phyloP scores from a whole-genome alignment of 2,797 vertebrate genomes.

The Pipistrellus pygmaeus region DNA sequence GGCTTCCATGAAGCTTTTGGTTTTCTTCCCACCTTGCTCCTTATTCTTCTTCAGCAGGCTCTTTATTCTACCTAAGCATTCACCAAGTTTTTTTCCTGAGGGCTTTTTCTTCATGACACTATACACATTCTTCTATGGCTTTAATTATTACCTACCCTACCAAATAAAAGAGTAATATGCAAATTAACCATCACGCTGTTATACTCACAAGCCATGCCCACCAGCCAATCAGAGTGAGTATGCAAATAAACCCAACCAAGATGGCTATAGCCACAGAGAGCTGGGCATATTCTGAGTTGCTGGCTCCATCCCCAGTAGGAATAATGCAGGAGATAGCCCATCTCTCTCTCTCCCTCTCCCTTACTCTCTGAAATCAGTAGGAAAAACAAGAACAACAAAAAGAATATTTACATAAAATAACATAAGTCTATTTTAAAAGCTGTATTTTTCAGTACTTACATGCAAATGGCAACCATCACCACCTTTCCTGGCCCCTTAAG shows the following conservation, averaged over 20 bases:
- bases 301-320: background rate
- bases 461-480: conserved; percentile 99
- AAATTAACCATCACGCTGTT: too few relatives aligned
- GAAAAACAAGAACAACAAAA: background rate
- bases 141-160: conserved; percentile 34
- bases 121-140: background rate
- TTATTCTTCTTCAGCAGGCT: background rate
- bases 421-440: background rate
- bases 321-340: background rate
- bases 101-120: background rate
- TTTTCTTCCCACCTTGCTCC: background rate
- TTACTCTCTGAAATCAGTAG: too few relatives aligned
- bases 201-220: too few relatives aligned
- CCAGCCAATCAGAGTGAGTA: too few relatives aligned
- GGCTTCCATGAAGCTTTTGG: background rate
- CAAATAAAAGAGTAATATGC: too few relatives aligned
- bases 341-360: background rate
- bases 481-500: conserved; percentile 98
- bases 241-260: too few relatives aligned
- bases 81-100: background rate
- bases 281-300: background rate
- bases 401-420: conserved; percentile 33
- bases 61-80: background rate
- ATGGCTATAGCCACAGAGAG: too few relatives aligned
- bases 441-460: conserved; percentile 91